phyloP scores from a whole-genome alignment of 37 sponge, comb jelly and placozoan species.

The Ianthella basta region DNA sequence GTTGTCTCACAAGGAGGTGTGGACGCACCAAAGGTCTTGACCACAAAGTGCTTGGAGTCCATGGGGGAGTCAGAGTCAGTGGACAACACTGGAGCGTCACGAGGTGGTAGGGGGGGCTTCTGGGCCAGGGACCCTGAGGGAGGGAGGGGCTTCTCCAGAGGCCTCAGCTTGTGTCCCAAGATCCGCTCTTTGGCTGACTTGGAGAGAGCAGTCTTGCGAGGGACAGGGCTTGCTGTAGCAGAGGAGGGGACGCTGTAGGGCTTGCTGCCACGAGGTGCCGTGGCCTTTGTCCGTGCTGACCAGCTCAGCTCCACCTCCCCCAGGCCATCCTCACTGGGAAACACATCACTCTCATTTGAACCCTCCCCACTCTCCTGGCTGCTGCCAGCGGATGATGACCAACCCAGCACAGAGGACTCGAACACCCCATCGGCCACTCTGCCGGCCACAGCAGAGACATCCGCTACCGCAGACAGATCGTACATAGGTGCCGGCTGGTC shows the following conservation, averaged over 20 bases:
- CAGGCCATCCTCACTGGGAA: background rate
- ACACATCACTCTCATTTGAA: too few species aligned
- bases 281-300: background rate
- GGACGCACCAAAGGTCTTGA: too few species aligned
- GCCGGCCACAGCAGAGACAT: too few species aligned
- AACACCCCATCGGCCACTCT: too few species aligned
- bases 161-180: slow-evolving; percentile 31
- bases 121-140: slow-evolving; percentile 16
- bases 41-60: too few species aligned
- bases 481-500: too few species aligned
- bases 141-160: slow-evolving; percentile 8
- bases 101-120: slow-evolving; percentile 25
- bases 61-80: background rate
- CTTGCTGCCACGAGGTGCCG: background rate
- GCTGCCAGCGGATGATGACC: too few species aligned
- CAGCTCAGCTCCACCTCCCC: background rate
- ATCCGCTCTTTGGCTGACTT: slow-evolving; percentile 43
- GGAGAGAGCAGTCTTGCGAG: slow-evolving; percentile 6
- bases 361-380: too few species aligned
- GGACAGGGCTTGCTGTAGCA: background rate
- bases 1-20: background rate
- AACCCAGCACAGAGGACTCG: too few species aligned
- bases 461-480: too few species aligned
- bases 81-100: background rate
- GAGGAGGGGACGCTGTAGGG: background rate